These are phyloP conservation scores for Todus mexicanus DNA, from an alignment of 2,797 vertebrate genomes.

Conservation along the genomic window DNA sequence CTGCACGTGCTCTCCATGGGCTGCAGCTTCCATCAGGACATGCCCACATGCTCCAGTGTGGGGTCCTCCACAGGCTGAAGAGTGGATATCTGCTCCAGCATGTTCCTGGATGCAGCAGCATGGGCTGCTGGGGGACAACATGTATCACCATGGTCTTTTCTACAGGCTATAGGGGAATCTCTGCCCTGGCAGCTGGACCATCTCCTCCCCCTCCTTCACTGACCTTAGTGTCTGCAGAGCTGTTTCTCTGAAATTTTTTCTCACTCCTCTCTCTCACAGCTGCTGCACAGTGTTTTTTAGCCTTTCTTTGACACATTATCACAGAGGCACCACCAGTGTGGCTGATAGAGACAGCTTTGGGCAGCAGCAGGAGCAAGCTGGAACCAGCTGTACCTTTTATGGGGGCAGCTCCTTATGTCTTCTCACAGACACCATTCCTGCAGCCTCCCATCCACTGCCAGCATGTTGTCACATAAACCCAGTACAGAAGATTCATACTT, in stretches of 20 bases:
- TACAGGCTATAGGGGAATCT: background rate
- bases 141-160: background rate
- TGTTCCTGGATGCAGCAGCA: too few species aligned
- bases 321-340: background rate
- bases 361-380: rapidly evolving
- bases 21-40: background rate
- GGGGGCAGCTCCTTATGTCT: background rate
- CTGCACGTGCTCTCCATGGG: background rate
- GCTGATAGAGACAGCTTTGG: background rate
- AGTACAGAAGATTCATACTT: background rate
- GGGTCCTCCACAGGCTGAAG: background rate
- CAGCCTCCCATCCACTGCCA: background rate
- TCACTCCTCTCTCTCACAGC: background rate
- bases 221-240: background rate
- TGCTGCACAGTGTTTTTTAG: background rate
- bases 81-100: background rate
- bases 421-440: background rate
- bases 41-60: rapidly evolving
- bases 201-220: background rate
- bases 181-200: background rate
- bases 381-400: background rate
- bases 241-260: background rate
- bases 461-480: background rate
- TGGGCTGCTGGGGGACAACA: background rate
- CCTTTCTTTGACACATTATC: background rate